Evolutionary conservation across 92 coral and sea anemone genomes (phyloP).

Genomic region (Nematostella vectensis): DNA sequence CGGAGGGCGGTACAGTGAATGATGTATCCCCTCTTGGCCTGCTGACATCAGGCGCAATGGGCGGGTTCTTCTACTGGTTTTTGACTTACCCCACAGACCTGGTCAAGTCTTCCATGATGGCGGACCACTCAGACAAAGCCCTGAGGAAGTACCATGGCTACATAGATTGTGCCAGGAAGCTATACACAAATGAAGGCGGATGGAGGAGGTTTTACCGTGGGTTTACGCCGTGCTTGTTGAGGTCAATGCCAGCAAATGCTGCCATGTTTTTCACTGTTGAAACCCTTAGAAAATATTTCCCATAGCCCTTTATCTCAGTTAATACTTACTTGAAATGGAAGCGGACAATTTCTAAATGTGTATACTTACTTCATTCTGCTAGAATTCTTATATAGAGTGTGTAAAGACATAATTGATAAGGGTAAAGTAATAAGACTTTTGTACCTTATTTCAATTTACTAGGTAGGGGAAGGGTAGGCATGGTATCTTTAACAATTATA

Average conservation of each 20-base stretch:
- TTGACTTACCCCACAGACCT: slow-evolving; percentile 82
- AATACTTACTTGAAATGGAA: too few species aligned
- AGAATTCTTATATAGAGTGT: too few species aligned
- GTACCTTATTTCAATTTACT: too few species aligned
- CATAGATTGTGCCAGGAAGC: slow-evolving; percentile 54
- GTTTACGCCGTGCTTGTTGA: slow-evolving; percentile 70
- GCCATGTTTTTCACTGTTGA: slow-evolving; percentile 70
- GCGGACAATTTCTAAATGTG: too few species aligned
- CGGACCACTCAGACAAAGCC: slow-evolving; percentile 52
- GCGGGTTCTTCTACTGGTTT: slow-evolving; percentile 86
- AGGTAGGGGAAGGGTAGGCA: too few species aligned
- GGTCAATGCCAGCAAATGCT: slow-evolving; percentile 84
- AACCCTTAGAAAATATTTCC: slow-evolving; percentile 64
- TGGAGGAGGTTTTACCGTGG: slow-evolving; percentile 65
- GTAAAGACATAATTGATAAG: too few species aligned
- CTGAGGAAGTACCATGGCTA: slow-evolving; percentile 57
- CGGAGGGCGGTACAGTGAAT: slow-evolving; percentile 64
- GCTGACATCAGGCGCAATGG: slow-evolving; percentile 53
- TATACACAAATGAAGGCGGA: slow-evolving; percentile 60
- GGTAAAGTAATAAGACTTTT: too few species aligned
- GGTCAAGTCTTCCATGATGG: slow-evolving; percentile 76
- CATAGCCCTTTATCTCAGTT: too few species aligned
- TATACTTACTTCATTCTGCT: too few species aligned
- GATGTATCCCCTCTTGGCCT: slow-evolving; percentile 73
- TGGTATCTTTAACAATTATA: too few species aligned